Conservation (phyloP, 2,113 vertebrate species). For the Entomyzon cyanotis region DNA sequence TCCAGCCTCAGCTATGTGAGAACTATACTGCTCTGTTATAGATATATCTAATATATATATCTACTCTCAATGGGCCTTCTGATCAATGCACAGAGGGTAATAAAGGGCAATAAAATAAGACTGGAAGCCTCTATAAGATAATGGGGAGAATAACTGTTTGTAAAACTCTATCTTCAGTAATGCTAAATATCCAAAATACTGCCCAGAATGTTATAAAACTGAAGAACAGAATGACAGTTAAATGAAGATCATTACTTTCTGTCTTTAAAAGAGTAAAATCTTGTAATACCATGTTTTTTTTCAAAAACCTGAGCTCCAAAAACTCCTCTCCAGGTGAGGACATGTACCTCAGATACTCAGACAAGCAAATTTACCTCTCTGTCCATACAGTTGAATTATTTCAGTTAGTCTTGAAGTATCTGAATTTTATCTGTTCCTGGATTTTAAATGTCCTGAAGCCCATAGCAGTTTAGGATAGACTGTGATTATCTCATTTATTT, state of each 20-base stretch:
- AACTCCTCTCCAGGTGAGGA: neutral
- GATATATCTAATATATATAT: no score
- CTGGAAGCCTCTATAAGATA: neutral
- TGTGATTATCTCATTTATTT: neutral
- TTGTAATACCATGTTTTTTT: neutral
- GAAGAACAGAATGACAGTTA: neutral
- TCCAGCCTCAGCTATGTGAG: neutral
- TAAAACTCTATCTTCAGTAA: neutral
- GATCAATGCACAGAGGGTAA: neutral
- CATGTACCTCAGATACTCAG: neutral
- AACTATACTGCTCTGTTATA: neutral
- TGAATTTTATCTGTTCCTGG: neutral
- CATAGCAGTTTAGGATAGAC: neutral
- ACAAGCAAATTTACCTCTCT: neutral
- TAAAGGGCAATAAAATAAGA: neutral
- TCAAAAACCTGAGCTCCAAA: neutral
- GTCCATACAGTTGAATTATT: neutral
- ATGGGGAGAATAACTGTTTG: neutral
- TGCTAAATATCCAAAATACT: neutral
- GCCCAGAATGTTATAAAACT: neutral
- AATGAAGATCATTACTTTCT: neutral
- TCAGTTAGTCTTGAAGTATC: neutral
- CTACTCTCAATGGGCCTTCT: neutral
- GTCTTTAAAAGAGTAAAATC: neutral
- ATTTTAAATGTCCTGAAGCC: neutral